These are phyloP conservation scores for Henricia sp. DNA, from an alignment of 53 echinoderm and acorn worm species.

Conservation along the genomic window DNA sequence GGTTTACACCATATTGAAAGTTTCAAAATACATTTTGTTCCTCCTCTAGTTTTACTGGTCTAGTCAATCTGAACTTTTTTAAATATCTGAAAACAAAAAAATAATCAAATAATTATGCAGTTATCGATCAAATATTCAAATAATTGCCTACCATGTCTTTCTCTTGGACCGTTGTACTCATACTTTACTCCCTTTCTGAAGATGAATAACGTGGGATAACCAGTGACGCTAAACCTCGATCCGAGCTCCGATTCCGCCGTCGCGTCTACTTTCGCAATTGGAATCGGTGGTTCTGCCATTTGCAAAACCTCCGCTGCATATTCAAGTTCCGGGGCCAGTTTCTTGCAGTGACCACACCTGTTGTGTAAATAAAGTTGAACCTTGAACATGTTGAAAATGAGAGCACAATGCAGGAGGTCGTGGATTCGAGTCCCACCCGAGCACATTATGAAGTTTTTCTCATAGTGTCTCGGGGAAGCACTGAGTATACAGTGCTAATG, in stretches of 20 bases:
- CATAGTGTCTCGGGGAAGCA: too few species aligned
- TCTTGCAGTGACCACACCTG: slow-evolving; percentile 99
- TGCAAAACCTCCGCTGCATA: slow-evolving; percentile 70
- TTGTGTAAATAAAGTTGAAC: not conserved
- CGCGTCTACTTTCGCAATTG: slow-evolving; percentile 89
- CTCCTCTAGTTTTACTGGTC: too few species aligned
- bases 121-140: not conserved
- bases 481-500: too few species aligned
- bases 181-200: slow-evolving; percentile 89
- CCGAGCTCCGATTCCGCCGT: slow-evolving; percentile 73
- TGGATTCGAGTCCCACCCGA: too few species aligned
- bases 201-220: slow-evolving; percentile 89
- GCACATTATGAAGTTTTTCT: too few species aligned
- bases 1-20: too few species aligned
- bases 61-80: too few species aligned
- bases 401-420: too few species aligned
- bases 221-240: slow-evolving; percentile 75
- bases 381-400: too few species aligned
- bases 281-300: slow-evolving; percentile 71
- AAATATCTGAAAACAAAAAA: too few species aligned
- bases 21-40: too few species aligned
- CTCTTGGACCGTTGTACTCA: slow-evolving; percentile 94
- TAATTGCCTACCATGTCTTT: slow-evolving; percentile 65
- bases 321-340: slow-evolving; percentile 87
- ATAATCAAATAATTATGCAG: too few species aligned